These are phyloP conservation scores for Himalopsyche phryganea DNA, from an alignment of 1,140 invertebrate species.

Conservation along the genomic window DNA sequence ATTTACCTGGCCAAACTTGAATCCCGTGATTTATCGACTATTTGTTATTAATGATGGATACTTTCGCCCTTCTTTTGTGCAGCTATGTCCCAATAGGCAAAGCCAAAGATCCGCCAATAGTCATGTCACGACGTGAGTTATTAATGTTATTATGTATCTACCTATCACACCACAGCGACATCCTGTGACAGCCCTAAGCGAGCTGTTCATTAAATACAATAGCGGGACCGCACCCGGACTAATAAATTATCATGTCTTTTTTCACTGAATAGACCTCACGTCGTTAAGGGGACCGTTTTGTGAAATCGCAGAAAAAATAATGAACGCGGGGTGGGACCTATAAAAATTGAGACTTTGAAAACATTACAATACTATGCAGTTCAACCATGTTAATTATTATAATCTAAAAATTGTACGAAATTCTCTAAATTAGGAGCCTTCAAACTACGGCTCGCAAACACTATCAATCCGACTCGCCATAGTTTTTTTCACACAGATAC, in stretches of 20 bases:
- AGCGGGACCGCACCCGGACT: constrained; percentile 6
- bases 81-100: background rate
- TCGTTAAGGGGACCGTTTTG: constrained; percentile 22
- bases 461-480: no score
- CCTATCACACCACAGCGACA: background rate
- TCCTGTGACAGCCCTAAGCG: constrained; percentile 3
- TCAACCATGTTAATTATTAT: no score
- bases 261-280: constrained; percentile 15
- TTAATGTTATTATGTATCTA: background rate
- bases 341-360: no score
- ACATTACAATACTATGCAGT: no score
- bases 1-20: no score
- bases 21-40: no score
- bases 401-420: no score
- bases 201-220: constrained; percentile 22
- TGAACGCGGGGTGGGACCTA: constrained; percentile 1
- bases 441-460: no score
- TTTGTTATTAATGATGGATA: no score
- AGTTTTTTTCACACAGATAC: no score
- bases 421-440: no score
- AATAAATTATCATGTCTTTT: constrained; percentile 24
- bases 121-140: constrained; percentile 8
- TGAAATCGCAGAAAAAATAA: constrained; percentile 27
- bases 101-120: constrained; percentile 5
- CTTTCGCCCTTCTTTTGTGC: background rate